Conservation (phyloP, 2,888 invertebrate species). For the Leucania comma region DNA sequence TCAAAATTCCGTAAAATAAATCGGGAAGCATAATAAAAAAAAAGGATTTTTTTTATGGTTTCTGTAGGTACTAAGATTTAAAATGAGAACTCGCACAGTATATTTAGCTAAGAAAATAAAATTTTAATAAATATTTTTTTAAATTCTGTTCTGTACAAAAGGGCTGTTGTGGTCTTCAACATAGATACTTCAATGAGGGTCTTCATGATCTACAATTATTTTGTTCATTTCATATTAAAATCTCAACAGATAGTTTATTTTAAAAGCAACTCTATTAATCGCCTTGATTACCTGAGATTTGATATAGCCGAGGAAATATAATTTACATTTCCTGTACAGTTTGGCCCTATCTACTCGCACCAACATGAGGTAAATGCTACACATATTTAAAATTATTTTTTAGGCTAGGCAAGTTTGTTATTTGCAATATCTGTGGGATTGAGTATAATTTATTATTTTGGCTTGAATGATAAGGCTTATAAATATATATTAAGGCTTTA, state of each 20-base stretch:
- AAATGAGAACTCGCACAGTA: not conserved
- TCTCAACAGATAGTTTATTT: not conserved
- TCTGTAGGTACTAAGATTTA: not conserved
- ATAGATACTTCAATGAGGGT: not conserved
- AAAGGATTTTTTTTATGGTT: constrained; percentile 14
- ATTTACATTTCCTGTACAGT: constrained; percentile 34
- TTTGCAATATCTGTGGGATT: constrained; percentile 2
- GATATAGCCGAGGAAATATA: constrained; percentile 29
- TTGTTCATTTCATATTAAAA: not conserved
- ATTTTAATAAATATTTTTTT: too few relatives aligned
- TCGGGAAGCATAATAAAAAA: too few relatives aligned
- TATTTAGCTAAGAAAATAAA: not conserved
- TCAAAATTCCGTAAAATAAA: not conserved
- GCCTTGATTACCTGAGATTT: constrained; percentile 36
- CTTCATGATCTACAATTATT: constrained; percentile 8
- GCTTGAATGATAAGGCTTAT: constrained; percentile 6
- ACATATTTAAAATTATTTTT: constrained; percentile 5
- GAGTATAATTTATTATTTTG: constrained; percentile 13
- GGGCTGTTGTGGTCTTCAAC: not conserved
- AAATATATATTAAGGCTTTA: constrained; percentile 26
- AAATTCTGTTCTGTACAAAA: not conserved
- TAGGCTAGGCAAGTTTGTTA: constrained; percentile 9
- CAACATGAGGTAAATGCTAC: constrained; percentile 1
- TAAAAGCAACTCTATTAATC: constrained; percentile 7
- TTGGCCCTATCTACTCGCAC: constrained; percentile 11